A percentile compares a stretch with the other conserved stretches of the same genome.
These are phyloP conservation scores for Drosophila macrospina DNA, from an alignment of 2,888 invertebrate species.

Conservation along the genomic window DNA sequence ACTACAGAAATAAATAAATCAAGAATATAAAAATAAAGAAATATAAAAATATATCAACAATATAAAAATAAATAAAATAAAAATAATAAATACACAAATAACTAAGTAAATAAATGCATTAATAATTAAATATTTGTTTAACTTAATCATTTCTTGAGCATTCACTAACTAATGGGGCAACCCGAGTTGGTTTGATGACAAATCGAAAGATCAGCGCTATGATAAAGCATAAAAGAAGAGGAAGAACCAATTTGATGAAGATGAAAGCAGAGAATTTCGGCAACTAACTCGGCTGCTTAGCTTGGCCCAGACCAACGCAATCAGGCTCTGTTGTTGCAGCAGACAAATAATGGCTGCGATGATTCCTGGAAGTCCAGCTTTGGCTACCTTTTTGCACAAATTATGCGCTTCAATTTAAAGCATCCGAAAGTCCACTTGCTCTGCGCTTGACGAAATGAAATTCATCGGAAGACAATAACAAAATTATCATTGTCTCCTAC, in stretches of 20 bases:
- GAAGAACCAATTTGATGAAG: conserved; percentile 56
- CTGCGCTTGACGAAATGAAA: conserved; percentile 27
- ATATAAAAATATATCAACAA: too few species aligned
- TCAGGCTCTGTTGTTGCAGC: conserved; percentile 41
- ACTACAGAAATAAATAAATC: too few species aligned
- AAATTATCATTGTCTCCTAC: conserved; percentile 80
- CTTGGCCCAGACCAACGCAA: conserved; percentile 25
- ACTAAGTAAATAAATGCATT: too few species aligned
- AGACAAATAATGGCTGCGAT: conserved; percentile 35
- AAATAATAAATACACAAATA: too few species aligned
- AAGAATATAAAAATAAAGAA: too few species aligned
- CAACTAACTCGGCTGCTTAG: conserved; percentile 7
- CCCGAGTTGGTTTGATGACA: conserved; percentile 53
- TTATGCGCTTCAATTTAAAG: conserved; percentile 70
- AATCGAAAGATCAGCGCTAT: conserved; percentile 52
- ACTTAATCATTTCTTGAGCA: not conserved
- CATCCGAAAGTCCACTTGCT: conserved; percentile 47
- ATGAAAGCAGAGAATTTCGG: conserved; percentile 31
- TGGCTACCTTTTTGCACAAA: conserved; percentile 52
- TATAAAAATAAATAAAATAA: too few species aligned
- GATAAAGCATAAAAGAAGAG: conserved; percentile 34
- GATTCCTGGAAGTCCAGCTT: conserved; percentile 60
- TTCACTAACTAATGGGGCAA: not conserved
- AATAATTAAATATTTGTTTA: not conserved
- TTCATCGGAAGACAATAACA: conserved; percentile 72